Percentiles rank a stretch among this genome's conserved stretches.
Evolutionary conservation across 1,140 invertebrate species (phyloP).

Genomic region (Matsumurasca onukii): DNA sequence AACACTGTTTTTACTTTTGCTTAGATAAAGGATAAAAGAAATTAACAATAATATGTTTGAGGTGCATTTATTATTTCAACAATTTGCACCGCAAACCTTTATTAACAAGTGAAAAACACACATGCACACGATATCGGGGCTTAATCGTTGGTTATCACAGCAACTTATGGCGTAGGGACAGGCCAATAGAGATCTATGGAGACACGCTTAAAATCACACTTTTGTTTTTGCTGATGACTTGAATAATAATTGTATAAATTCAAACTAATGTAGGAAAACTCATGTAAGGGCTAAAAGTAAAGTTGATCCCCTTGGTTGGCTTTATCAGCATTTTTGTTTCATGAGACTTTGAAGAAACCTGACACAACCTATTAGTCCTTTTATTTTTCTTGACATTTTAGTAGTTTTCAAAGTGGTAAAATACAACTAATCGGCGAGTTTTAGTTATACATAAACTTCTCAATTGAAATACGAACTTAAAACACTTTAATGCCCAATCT

Average conservation of each 20-base stretch:
- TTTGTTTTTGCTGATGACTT: not conserved
- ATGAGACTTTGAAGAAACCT: not conserved
- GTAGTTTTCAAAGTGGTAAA: no score
- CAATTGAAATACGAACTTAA: no score
- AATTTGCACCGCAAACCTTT: not conserved
- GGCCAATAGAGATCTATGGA: slow-evolving; percentile 23
- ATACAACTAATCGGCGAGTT: no score
- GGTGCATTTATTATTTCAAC: not conserved
- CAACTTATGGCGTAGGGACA: slow-evolving; percentile 20
- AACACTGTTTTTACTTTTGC: not conserved
- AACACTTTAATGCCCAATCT: no score
- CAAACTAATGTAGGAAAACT: not conserved
- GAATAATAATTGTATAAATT: not conserved
- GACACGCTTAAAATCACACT: slow-evolving; percentile 1
- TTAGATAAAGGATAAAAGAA: not conserved
- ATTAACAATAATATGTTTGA: not conserved
- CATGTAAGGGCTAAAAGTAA: not conserved
- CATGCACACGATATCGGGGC: not conserved
- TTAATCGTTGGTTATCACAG: slow-evolving; percentile 8
- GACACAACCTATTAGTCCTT: no score
- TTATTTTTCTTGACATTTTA: no score
- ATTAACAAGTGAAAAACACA: not conserved
- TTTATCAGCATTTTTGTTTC: not conserved
- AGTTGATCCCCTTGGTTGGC: not conserved
- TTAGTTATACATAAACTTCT: no score